phyloP scores from a whole-genome alignment of 2,888 invertebrate genomes.

The Byasa hedistus region DNA sequence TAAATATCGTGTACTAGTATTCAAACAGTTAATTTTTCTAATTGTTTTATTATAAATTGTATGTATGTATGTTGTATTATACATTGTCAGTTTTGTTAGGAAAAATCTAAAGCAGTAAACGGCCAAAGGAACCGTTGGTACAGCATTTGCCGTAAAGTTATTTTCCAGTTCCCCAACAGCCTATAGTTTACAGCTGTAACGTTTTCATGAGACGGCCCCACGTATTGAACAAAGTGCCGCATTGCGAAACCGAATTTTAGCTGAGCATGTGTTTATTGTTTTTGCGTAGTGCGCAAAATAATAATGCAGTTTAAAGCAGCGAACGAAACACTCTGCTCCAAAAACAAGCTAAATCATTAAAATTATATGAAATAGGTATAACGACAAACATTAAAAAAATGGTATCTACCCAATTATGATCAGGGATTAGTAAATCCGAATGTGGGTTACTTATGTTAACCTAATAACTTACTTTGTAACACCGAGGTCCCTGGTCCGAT shows the following conservation, averaged over 20 bases:
- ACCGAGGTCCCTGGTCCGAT: no score
- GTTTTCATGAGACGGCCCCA: conserved; percentile 15
- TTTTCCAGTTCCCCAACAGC: conserved; percentile 1
- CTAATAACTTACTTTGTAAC: no score
- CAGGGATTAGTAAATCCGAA: no score
- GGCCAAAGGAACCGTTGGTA: background rate
- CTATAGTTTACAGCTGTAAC: conserved; percentile 9
- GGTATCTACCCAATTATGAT: no score
- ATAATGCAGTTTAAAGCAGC: background rate
- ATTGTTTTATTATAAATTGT: no score
- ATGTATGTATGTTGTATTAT: no score
- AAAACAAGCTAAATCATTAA: background rate
- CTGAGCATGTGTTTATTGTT: conserved; percentile 5
- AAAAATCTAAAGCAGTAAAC: background rate
- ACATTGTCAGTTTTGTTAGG: background rate
- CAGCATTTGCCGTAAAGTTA: background rate
- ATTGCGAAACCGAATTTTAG: conserved; percentile 18
- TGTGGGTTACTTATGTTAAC: no score
- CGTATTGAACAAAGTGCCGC: conserved; percentile 19
- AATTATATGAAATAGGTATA: background rate
- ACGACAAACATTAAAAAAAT: background rate
- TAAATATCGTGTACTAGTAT: no score
- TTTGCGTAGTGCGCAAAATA: conserved; percentile 1
- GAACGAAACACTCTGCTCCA: background rate
- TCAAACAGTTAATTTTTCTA: no score